A percentile compares a stretch with the other conserved stretches of the same genome.
Conservation (phyloP, 2,888 invertebrate genomes). For the Vandiemenella viatica region DNA sequence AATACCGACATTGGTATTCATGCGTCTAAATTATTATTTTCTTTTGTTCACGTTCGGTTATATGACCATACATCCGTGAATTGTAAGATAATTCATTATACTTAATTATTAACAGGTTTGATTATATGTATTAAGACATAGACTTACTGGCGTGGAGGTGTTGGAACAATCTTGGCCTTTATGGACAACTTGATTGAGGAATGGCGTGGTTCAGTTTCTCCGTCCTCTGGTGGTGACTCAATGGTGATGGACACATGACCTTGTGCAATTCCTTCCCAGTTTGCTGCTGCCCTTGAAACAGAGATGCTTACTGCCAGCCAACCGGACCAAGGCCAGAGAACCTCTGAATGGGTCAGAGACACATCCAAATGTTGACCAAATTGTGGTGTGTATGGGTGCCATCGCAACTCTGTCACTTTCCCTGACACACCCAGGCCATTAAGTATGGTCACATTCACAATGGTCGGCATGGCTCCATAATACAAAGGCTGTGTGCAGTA, state of each 20-base stretch:
- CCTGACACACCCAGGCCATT: constrained; percentile 89
- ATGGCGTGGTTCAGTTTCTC: constrained; percentile 37
- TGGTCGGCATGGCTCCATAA: constrained; percentile 69
- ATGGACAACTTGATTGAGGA: constrained; percentile 47
- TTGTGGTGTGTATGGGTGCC: constrained; percentile 79
- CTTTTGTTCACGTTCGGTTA: no score
- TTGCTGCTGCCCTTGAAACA: constrained; percentile 45
- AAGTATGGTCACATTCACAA: constrained; percentile 85
- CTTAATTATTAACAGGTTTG: no score
- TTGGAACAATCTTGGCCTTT: constrained; percentile 77
- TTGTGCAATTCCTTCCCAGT: constrained; percentile 64
- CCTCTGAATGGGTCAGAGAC: constrained; percentile 51
- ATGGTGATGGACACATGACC: constrained; percentile 69
- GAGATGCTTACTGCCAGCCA: constrained; percentile 74
- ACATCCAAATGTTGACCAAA: constrained; percentile 67
- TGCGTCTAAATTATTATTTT: no score
- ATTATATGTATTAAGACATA: neutral
- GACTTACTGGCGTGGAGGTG: constrained; percentile 63
- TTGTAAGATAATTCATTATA: no score
- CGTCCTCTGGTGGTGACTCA: constrained; percentile 52
- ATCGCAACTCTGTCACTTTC: constrained; percentile 48
- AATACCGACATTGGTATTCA: no score
- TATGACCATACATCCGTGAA: no score
- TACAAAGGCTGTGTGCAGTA: constrained; percentile 93
- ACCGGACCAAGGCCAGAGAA: constrained; percentile 95